Evolutionary conservation across 2,888 invertebrate genomes (phyloP), one percentile per base, ranked within the genome.

Genomic region (Eupithecia pulchellata): DNA sequence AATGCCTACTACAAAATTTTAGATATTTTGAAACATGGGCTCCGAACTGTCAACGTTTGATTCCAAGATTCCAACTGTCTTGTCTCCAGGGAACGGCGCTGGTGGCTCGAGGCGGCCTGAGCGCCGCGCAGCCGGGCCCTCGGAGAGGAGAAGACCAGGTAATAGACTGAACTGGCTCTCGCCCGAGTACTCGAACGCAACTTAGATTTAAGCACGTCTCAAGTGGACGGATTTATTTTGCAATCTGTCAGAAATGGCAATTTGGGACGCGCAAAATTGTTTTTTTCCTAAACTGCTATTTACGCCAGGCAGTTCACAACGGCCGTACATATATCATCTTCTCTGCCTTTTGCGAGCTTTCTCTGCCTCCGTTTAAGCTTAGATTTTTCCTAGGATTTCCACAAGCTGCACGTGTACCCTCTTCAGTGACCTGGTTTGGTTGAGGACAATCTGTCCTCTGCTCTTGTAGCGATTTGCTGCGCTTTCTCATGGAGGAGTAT

Each of bases 101-200:
- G 91, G 91, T 47, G 91, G 89, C 0, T 90, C 91, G 64, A 81
- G 91, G 6, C 87, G 91, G 39, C 85, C 90, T 4, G 91, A 91
- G 81, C 86, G 90, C 5, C 87, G 90, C 68, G 77, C 89, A 58
- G 88, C 90, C 34, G 86, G 82, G 1, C 87, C 88, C 55, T 81
- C 88, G 8, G 91, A 90, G 69, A 77, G 91, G 4, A 81, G 91
- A 47, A 78, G 91, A 76, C 82, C 89, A 83, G 91, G 91, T 91
- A 81, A 52, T 30, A n/a, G 13, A 20, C 42, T 20, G n/a, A n/a
- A n/a, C n/a, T n/a, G n/a, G n/a, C n/a, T n/a, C n/a, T n/a, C n/a
- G n/a, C n/a, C n/a, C n/a, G n/a, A n/a, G n/a, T n/a, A n/a, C n/a
- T n/a, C n/a, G n/a, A n/a, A n/a, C n/a, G n/a, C n/a, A n/a, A n/a